These are phyloP conservation scores for Adela reaumurella DNA, from an alignment of 2,888 invertebrate genomes.

Conservation along the genomic window DNA sequence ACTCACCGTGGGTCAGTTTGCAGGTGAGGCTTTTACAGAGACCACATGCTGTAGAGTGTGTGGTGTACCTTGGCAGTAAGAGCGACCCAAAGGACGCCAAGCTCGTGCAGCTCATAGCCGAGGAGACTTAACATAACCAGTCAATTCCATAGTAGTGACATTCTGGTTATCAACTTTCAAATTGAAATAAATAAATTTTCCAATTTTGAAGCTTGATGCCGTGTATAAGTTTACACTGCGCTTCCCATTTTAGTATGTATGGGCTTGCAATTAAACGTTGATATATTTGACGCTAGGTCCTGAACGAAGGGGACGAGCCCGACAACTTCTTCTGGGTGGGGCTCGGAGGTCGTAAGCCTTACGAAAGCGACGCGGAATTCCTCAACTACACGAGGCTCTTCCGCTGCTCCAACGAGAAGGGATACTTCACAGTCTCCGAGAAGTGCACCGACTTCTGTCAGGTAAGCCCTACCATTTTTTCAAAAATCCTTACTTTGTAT, in stretches of 20 bases:
- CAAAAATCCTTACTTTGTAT: neutral
- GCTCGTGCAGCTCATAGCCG: slow-evolving; percentile 87
- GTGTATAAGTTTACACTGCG: no score
- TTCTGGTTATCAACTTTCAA: no score
- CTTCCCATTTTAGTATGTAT: no score
- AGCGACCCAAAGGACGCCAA: slow-evolving; percentile 81
- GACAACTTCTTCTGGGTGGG: slow-evolving; percentile 99
- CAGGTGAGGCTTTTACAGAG: slow-evolving; percentile 70
- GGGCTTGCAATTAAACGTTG: no score
- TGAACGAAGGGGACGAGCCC: slow-evolving; percentile 93
- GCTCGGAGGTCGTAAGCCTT: slow-evolving; percentile 86
- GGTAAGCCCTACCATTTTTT: slow-evolving; percentile 41
- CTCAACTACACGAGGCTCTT: slow-evolving; percentile 93
- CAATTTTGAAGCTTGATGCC: no score
- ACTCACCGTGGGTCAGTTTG: slow-evolving; percentile 72
- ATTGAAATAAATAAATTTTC: no score
- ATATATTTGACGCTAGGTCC: slow-evolving; percentile 49
- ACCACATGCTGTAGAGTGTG: no score
- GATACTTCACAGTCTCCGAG: slow-evolving; percentile 98
- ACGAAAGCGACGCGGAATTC: slow-evolving; percentile 85
- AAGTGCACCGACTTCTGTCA: slow-evolving; percentile 98
- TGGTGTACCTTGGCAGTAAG: slow-evolving; percentile 91
- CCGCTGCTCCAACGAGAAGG: slow-evolving; percentile 98
- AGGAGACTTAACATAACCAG: no score
- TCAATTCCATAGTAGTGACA: no score